These are phyloP conservation scores for Oedothorax gibbosus DNA, from an alignment of 1,140 invertebrate species.

Conservation along the genomic window DNA sequence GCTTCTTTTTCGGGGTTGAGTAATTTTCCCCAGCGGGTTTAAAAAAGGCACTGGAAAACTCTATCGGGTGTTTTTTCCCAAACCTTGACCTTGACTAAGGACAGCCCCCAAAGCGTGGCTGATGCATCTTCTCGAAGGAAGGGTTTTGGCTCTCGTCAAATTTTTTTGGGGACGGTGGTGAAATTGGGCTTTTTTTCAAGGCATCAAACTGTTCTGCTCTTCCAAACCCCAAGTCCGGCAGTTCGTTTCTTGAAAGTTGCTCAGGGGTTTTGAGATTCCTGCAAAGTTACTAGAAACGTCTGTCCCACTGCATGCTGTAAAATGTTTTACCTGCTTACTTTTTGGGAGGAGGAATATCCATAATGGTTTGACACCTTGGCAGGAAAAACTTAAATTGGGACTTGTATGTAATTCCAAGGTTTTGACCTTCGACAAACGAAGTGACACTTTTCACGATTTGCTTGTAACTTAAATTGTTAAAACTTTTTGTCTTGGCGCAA, in stretches of 20 bases:
- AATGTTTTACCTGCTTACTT: conserved; percentile 23
- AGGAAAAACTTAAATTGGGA: conserved; percentile 34
- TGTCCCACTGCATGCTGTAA: conserved; percentile 14
- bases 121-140: conserved; percentile 43
- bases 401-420: conserved; percentile 48
- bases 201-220: conserved; percentile 12
- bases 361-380: conserved; percentile 14
- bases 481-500: not conserved
- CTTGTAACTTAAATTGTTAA: too few relatives aligned
- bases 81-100: too few relatives aligned
- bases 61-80: conserved; percentile 60
- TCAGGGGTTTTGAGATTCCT: conserved; percentile 16
- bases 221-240: conserved; percentile 31
- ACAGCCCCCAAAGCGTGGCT: conserved; percentile 59
- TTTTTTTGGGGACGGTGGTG: not conserved
- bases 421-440: too few relatives aligned
- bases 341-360: conserved; percentile 30
- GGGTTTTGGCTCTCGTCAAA: not conserved
- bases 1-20: conserved; percentile 63
- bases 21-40: conserved; percentile 58
- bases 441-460: too few relatives aligned
- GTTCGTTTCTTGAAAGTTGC: conserved; percentile 12
- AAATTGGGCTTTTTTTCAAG: conserved; percentile 28
- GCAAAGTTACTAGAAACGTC: conserved; percentile 7
- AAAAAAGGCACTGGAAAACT: conserved; percentile 54